Percentiles rank a stretch among this genome's conserved stretches.
These are phyloP conservation scores for Smithornis capensis DNA, from an alignment of 2,113 vertebrate species.

Conservation along the genomic window DNA sequence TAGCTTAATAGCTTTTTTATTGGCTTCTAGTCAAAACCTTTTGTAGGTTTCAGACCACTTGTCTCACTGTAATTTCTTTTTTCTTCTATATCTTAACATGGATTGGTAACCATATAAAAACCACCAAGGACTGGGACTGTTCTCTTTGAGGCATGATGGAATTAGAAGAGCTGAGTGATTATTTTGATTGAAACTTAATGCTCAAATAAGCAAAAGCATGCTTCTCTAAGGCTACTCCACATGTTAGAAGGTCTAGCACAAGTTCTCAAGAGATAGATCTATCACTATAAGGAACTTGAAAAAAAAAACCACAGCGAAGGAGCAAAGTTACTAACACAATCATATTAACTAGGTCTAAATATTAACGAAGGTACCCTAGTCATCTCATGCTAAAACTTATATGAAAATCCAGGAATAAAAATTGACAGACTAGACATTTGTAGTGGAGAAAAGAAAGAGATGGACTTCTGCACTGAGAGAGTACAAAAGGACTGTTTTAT, in stretches of 20 bases:
- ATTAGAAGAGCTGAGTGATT: neutral
- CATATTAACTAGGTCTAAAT: neutral
- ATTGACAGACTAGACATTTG: neutral
- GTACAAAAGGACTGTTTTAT: neutral
- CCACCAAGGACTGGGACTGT: fast-evolving
- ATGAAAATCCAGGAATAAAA: neutral
- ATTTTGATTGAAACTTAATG: neutral
- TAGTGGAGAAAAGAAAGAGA: neutral
- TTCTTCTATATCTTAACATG: neutral
- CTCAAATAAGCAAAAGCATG: neutral
- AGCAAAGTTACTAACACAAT: neutral
- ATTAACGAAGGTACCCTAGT: neutral
- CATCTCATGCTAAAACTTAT: neutral
- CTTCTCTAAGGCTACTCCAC: neutral
- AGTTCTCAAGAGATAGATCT: neutral
- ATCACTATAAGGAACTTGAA: neutral
- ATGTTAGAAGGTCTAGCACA: neutral
- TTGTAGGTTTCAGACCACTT: neutral
- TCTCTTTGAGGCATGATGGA: neutral
- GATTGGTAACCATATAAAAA: neutral
- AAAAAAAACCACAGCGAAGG: neutral
- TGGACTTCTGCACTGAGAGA: neutral
- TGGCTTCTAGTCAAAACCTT: neutral
- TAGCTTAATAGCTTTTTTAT: neutral
- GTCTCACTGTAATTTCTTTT: neutral